These are phyloP conservation scores for Iselma pallidipennis DNA, from an alignment of 2,888 invertebrate genomes.

Conservation along the genomic window DNA sequence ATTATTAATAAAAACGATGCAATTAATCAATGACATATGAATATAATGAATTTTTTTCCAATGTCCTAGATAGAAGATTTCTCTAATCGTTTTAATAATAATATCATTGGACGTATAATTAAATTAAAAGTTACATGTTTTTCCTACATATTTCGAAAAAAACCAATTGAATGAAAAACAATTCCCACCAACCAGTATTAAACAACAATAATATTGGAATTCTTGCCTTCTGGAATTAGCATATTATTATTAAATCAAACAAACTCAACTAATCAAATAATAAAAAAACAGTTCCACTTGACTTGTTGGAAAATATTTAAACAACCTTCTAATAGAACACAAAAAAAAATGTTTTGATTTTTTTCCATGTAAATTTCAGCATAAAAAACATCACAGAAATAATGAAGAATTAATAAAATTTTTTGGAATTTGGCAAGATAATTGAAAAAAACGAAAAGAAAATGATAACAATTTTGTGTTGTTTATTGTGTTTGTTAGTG, in stretches of 20 bases:
- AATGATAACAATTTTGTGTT: background rate
- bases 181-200: background rate
- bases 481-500: conserved; percentile 13
- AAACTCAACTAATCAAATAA: background rate
- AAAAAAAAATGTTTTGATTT: background rate
- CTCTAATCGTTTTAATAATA: background rate
- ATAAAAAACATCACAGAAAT: conserved; percentile 5
- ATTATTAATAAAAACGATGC: background rate
- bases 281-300: background rate
- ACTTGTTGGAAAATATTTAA: background rate
- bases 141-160: background rate
- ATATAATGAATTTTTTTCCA: background rate
- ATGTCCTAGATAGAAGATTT: background rate
- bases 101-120: background rate
- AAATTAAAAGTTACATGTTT: background rate
- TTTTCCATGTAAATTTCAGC: conserved; percentile 20
- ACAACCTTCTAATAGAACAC: background rate
- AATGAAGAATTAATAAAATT: conserved; percentile 18
- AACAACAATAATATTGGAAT: background rate
- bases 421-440: background rate
- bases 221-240: background rate
- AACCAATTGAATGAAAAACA: background rate
- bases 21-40: background rate
- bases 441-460: too few relatives aligned
- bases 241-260: background rate